phyloP scores from a whole-genome alignment of 2,888 invertebrate species.

The Sinelater perroti region DNA sequence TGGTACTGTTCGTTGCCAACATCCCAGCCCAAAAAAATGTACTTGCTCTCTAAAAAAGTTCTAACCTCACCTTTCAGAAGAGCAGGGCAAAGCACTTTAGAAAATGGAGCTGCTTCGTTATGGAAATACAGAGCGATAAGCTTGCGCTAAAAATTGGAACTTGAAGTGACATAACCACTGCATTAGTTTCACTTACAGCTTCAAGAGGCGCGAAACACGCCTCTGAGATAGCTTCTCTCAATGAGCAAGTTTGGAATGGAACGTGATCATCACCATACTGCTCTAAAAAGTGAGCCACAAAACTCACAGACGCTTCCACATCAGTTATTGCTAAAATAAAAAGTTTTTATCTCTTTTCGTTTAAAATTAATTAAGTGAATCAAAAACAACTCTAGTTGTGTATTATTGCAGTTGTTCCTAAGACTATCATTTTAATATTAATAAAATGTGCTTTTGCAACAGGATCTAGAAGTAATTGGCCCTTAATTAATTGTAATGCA shows the following conservation, averaged over 20 bases:
- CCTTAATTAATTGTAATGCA: too few species aligned
- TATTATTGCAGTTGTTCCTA: too few species aligned
- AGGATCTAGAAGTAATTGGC: too few species aligned
- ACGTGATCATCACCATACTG: slow-evolving; percentile 39
- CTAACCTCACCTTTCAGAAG: slow-evolving; percentile 42
- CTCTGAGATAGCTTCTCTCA: slow-evolving; percentile 44
- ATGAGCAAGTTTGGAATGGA: slow-evolving; percentile 43
- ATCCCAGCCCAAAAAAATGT: slow-evolving; percentile 52
- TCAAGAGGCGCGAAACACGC: slow-evolving; percentile 19
- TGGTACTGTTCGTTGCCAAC: slow-evolving; percentile 45
- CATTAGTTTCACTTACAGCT: slow-evolving; percentile 22
- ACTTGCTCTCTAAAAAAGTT: slow-evolving; percentile 44
- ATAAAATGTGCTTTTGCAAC: too few species aligned
- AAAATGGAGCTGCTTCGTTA: slow-evolving; percentile 47
- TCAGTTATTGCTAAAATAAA: slow-evolving; percentile 39
- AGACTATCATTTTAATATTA: too few species aligned
- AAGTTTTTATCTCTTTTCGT: too few species aligned
- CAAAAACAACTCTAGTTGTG: too few species aligned
- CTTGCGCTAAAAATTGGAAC: slow-evolving; percentile 43
- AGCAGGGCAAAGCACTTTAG: slow-evolving; percentile 46
- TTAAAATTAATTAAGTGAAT: too few species aligned
- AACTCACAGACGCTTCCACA: slow-evolving; percentile 43
- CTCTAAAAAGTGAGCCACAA: slow-evolving; percentile 39
- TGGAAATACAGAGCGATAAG: slow-evolving; percentile 50
- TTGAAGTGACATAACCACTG: too few species aligned